phyloP scores from a whole-genome alignment of 1,140 invertebrate genomes.

The Sipha flava region DNA sequence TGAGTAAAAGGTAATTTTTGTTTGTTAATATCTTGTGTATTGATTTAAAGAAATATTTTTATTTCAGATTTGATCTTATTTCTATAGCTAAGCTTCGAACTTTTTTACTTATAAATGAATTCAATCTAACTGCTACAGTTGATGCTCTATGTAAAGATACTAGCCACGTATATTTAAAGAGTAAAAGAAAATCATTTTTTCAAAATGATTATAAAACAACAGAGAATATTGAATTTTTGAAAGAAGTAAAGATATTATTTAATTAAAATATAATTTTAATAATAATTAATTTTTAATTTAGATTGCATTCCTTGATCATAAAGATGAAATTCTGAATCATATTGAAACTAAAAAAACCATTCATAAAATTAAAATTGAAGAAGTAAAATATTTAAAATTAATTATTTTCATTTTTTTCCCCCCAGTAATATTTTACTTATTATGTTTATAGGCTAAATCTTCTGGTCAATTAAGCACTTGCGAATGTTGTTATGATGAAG shows the following conservation, averaged over 20 bases:
- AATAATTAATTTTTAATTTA: background rate
- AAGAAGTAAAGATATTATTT: background rate
- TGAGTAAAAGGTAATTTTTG: background rate
- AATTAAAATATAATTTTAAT: background rate
- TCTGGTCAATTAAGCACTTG: background rate
- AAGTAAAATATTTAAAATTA: background rate
- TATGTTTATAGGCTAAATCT: background rate
- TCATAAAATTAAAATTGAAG: background rate
- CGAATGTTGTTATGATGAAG: background rate
- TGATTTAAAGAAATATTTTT: background rate
- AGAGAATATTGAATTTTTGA: constrained; percentile 13
- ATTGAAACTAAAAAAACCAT: background rate
- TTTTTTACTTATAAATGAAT: background rate
- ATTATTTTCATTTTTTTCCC: background rate
- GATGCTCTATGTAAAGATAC: background rate
- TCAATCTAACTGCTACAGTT: background rate
- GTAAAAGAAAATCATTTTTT: background rate
- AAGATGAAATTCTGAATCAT: background rate
- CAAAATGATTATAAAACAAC: background rate
- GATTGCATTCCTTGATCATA: background rate
- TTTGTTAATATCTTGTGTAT: background rate
- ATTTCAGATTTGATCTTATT: background rate
- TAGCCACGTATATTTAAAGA: background rate
- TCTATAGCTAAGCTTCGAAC: background rate
- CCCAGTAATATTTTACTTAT: background rate